These are phyloP conservation scores for Florisuga fusca DNA, from an alignment of 2,797 vertebrate genomes.

Conservation along the genomic window DNA sequence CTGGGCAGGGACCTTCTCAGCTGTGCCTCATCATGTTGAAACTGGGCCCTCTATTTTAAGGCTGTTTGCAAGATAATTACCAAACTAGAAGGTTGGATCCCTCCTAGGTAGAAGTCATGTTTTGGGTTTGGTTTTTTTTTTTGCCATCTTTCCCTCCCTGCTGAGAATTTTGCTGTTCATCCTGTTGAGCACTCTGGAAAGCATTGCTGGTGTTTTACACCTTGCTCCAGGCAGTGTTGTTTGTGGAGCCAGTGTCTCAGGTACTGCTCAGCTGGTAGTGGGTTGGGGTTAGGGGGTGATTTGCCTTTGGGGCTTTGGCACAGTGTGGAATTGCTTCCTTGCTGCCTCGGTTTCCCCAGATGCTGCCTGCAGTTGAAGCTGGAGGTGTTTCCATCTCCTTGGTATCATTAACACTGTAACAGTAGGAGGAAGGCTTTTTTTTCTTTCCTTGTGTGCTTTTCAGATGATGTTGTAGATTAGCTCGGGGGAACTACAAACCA, in stretches of 20 bases:
- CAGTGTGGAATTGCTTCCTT: not conserved
- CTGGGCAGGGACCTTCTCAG: not conserved
- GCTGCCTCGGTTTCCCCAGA: not conserved
- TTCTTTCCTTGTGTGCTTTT: not conserved
- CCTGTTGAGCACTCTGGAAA: fast-evolving
- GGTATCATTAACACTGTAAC: fast-evolving
- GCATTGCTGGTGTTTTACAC: fast-evolving
- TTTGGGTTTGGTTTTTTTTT: too few species aligned
- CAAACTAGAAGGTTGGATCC: fast-evolving
- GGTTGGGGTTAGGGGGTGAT: not conserved
- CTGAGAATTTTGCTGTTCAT: fast-evolving
- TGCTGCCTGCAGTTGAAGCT: fast-evolving
- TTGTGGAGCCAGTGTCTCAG: fast-evolving
- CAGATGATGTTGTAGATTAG: not conserved
- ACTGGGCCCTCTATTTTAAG: not conserved
- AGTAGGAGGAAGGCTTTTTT: not conserved
- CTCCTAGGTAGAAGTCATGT: fast-evolving
- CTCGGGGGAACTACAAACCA: fast-evolving
- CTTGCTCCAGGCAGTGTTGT: fast-evolving
- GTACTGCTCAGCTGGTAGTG: not conserved
- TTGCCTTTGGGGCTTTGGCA: not conserved
- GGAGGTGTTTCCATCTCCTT: not conserved
- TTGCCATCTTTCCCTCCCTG: fast-evolving
- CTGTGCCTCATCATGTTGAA: not conserved
- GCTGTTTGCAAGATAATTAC: not conserved